Conservation (phyloP, 2,113 vertebrate species). For the Poeciliopsis turrubarensis region DNA sequence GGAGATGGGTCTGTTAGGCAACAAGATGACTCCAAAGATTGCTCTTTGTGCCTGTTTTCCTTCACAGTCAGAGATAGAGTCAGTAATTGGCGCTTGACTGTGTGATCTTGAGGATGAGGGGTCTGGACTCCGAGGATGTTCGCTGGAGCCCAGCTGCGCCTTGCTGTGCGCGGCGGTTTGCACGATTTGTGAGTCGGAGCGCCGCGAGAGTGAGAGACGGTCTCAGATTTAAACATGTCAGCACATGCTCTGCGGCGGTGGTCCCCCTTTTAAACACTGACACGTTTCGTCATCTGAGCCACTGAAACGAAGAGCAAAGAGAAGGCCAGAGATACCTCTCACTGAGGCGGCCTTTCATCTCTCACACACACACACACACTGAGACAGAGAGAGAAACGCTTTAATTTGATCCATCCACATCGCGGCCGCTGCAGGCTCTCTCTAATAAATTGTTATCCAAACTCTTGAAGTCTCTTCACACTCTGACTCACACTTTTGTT, state of each 20-base stretch:
- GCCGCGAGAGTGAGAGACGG: conserved; percentile 30
- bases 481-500: not conserved
- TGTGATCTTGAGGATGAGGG: conserved; percentile 53
- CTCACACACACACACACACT: conserved; percentile 19
- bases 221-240: conserved; percentile 73
- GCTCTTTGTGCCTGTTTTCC: not conserved
- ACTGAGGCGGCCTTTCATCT: conserved; percentile 51
- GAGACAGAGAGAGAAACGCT: conserved; percentile 13
- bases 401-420: conserved; percentile 43
- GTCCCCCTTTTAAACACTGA: conserved; percentile 60
- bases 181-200: conserved; percentile 4
- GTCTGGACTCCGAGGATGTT: conserved; percentile 46
- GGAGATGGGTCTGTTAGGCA: not conserved
- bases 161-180: conserved; percentile 34
- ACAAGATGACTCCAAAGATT: conserved; percentile 12
- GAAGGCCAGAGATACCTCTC: conserved; percentile 39
- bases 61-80: conserved; percentile 1
- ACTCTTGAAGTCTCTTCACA: conserved; percentile 26
- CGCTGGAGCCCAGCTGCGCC: conserved; percentile 72
- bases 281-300: conserved; percentile 69
- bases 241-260: conserved; percentile 55
- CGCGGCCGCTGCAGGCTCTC: conserved; percentile 36
- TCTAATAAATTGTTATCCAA: conserved; percentile 47
- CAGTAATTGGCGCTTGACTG: conserved; percentile 44
- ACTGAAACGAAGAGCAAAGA: conserved; percentile 44